A percentile compares a stretch with the other conserved stretches of the same genome.
These are phyloP conservation scores for Drosophila nannoptera DNA, from an alignment of 1,140 invertebrate genomes.

Conservation along the genomic window DNA sequence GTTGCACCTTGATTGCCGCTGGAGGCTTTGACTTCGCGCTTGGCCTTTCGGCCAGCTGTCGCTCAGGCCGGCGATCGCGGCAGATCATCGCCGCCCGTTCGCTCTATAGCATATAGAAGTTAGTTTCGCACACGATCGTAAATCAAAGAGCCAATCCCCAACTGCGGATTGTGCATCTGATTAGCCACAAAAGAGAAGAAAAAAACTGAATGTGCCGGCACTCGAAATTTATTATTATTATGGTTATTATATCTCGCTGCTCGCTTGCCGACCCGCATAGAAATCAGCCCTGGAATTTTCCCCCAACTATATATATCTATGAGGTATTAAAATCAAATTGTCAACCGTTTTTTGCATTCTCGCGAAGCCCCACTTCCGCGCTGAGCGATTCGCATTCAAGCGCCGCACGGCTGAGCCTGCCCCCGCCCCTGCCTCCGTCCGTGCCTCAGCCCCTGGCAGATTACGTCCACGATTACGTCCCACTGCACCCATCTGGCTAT, in stretches of 20 bases:
- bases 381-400: conserved; percentile 51
- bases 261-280: conserved; percentile 35
- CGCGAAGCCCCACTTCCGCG: conserved; percentile 39
- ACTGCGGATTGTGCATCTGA: conserved; percentile 30
- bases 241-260: conserved; percentile 21
- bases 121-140: conserved; percentile 9
- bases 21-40: conserved; percentile 38
- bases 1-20: conserved; percentile 51
- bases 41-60: conserved; percentile 21
- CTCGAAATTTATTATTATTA: conserved; percentile 46
- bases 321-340: conserved; percentile 24
- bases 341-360: conserved; percentile 45
- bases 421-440: no score
- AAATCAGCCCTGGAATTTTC: conserved; percentile 43
- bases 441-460: no score
- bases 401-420: conserved; percentile 4
- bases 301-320: conserved; percentile 10
- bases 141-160: conserved; percentile 49
- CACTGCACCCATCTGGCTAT: no score
- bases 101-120: not conserved
- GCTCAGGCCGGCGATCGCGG: not conserved
- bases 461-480: no score
- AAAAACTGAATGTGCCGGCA: conserved; percentile 33
- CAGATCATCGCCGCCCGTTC: not conserved
- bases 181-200: conserved; percentile 3